phyloP scores from a whole-genome alignment of 1,140 invertebrate genomes.

The Dufourea novaeangliae region DNA sequence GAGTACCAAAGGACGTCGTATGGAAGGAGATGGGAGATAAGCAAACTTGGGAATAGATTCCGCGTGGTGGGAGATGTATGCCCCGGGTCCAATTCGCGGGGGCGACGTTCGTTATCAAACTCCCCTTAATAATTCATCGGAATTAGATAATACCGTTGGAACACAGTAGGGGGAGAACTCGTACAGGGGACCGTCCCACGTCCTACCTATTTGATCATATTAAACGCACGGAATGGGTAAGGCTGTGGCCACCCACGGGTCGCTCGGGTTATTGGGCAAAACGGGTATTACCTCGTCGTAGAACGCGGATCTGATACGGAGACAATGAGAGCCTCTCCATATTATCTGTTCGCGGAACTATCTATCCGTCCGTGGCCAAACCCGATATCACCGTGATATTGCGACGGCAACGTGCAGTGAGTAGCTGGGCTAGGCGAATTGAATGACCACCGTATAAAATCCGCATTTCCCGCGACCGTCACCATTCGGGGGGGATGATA shows the following conservation, averaged over 20 bases:
- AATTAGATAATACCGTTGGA: constrained; percentile 66
- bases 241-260: constrained; percentile 34
- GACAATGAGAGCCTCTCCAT: constrained; percentile 69
- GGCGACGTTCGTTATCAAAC: constrained; percentile 58
- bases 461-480: too few relatives aligned
- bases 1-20: constrained; percentile 15
- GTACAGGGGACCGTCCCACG: constrained; percentile 2
- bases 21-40: constrained; percentile 24
- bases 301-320: constrained; percentile 69
- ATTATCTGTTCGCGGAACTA: too few relatives aligned
- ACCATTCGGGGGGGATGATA: too few relatives aligned
- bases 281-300: constrained; percentile 71
- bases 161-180: constrained; percentile 20
- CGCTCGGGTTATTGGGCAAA: constrained; percentile 67
- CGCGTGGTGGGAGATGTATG: constrained; percentile 26
- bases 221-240: constrained; percentile 42
- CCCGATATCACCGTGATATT: too few relatives aligned
- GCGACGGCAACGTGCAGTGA: too few relatives aligned
- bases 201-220: constrained; percentile 37
- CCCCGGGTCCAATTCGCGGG: constrained; percentile 35
- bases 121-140: constrained; percentile 71
- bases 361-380: too few relatives aligned
- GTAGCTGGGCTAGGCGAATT: too few relatives aligned
- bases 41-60: constrained; percentile 39
- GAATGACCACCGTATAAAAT: too few relatives aligned